phyloP scores from a whole-genome alignment of 2,888 invertebrate genomes.

The Eucera pruinosa region DNA sequence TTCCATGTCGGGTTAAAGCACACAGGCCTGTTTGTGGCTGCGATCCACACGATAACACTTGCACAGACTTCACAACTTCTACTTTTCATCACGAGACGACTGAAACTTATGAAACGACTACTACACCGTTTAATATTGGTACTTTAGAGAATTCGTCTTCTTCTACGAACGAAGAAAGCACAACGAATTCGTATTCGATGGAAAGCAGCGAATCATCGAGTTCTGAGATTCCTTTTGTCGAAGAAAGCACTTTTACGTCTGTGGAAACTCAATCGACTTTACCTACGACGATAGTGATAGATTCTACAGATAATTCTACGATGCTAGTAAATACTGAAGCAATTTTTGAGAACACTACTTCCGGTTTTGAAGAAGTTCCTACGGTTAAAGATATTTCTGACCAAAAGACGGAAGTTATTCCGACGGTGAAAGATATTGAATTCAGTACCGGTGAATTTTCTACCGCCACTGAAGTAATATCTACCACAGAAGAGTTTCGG shows the following conservation, averaged over 20 bases:
- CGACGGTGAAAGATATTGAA: constrained; percentile 30
- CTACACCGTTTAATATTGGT: constrained; percentile 11
- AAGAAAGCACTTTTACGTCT: constrained; percentile 4
- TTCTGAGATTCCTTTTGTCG: background rate
- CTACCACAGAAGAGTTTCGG: background rate
- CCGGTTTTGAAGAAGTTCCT: background rate
- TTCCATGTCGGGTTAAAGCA: constrained; percentile 92
- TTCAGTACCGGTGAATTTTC: background rate
- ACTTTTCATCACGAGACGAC: constrained; percentile 28
- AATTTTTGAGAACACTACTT: background rate
- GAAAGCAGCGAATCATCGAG: constrained; percentile 3
- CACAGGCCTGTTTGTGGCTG: constrained; percentile 94
- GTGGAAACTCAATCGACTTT: constrained; percentile 13
- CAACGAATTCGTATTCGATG: background rate
- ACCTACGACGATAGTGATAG: background rate
- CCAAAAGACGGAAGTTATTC: constrained; percentile 28
- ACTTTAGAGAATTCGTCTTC: constrained; percentile 14
- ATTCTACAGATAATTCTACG: background rate
- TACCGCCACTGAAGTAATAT: background rate
- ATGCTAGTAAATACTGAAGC: background rate
- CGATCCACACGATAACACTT: constrained; percentile 48
- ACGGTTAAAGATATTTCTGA: constrained; percentile 19
- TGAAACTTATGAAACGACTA: constrained; percentile 24
- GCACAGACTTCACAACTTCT: constrained; percentile 29
- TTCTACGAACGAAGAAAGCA: background rate